Conservation (phyloP, 2,797 vertebrate genomes). For the Brachyalestes nurse region DNA sequence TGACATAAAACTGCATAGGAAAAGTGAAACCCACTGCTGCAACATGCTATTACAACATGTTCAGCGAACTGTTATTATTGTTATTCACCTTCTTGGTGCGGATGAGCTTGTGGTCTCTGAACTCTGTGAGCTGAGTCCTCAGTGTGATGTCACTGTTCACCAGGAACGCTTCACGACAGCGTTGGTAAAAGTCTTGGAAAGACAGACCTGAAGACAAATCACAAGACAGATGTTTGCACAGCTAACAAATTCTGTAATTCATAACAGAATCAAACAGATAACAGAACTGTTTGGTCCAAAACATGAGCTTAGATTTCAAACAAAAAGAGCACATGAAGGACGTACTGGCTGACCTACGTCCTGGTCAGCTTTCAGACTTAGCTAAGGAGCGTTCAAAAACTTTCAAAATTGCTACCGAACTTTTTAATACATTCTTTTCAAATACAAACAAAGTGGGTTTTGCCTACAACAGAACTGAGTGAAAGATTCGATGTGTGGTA, state of each 20-base stretch:
- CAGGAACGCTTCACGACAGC: constrained; percentile 93
- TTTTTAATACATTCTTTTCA: no score
- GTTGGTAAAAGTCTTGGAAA: constrained; percentile 98
- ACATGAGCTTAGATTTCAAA: not conserved
- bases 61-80: not conserved
- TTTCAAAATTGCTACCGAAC: no score
- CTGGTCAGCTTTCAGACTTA: not conserved
- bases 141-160: constrained; percentile 97
- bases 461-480: no score
- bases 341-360: not conserved
- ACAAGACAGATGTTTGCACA: not conserved
- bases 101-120: constrained; percentile 96
- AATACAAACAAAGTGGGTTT: no score
- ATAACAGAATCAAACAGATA: not conserved
- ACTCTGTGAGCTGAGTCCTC: constrained; percentile 96
- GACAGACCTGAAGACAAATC: constrained; percentile 83
- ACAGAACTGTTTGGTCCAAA: not conserved
- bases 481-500: no score
- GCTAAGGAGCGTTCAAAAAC: no score
- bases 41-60: not conserved
- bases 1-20: no score
- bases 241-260: not conserved
- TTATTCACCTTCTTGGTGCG: constrained; percentile 88
- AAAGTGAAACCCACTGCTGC: no score
- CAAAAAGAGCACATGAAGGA: not conserved